phyloP scores from a whole-genome alignment of 2,888 invertebrate genomes.

The Nomada lathburiana region DNA sequence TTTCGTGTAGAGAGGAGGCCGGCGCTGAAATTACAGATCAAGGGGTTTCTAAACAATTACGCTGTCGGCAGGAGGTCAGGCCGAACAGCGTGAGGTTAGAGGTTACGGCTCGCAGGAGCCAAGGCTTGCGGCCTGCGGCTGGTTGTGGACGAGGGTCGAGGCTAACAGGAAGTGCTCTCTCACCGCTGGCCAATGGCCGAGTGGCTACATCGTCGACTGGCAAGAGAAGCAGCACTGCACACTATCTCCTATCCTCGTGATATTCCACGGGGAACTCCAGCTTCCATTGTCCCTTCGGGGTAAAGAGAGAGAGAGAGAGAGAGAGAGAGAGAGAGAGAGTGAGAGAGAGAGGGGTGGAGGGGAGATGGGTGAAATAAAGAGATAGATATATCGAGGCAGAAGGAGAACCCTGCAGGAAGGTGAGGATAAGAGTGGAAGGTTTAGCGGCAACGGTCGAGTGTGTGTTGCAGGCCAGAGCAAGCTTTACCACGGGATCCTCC shows the following conservation, averaged over 20 bases:
- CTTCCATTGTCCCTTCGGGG: slow-evolving; percentile 67
- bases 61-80: slow-evolving; percentile 70
- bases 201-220: slow-evolving; percentile 64
- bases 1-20: slow-evolving; percentile 66
- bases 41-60: slow-evolving; percentile 76
- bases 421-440: slow-evolving; percentile 61
- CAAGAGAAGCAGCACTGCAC: slow-evolving; percentile 40
- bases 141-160: slow-evolving; percentile 76
- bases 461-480: slow-evolving; percentile 13
- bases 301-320: slow-evolving; percentile 44
- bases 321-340: slow-evolving; percentile 39
- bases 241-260: slow-evolving; percentile 66
- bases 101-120: slow-evolving; percentile 71
- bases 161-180: slow-evolving; percentile 77
- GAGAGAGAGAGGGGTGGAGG: background rate
- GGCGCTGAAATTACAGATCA: slow-evolving; percentile 75
- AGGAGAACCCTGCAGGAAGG: slow-evolving; percentile 17
- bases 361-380: slow-evolving; percentile 7
- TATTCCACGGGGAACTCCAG: slow-evolving; percentile 62
- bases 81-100: slow-evolving; percentile 73
- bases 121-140: slow-evolving; percentile 78
- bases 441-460: slow-evolving; percentile 12
- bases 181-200: slow-evolving; percentile 73
- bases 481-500: slow-evolving; percentile 28
- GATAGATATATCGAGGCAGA: slow-evolving; percentile 34